Base-by-base conservation (phyloP, 2,888 invertebrate species). In the Notodonta ziczac region DNA sequence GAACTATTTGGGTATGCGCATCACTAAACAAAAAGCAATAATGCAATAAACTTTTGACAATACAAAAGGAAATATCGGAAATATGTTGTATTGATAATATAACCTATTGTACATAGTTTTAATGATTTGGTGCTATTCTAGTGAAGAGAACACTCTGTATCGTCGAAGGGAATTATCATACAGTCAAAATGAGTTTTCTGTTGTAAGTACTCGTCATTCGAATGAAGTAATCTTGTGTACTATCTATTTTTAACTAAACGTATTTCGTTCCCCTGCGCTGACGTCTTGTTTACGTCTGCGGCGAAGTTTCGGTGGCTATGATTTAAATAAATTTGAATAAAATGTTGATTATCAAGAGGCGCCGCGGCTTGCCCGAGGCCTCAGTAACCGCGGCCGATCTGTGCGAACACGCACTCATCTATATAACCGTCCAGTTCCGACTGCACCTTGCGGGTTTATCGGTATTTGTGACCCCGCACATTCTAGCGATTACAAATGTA, bases 121-220 rank as follows among this genome's bases (percentile, higher is more conserved):
- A 83, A 88, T 89, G 87, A 82, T 75, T 86, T 75, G 82, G 85
- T 89, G 86, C 82, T 86, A 81, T 77, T 72, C 69, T 73, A 74
- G 68, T 76, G 72, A 66, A 78, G 66, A 66, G 67, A 70, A 73
- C 76, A 76, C 50, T 75, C 74, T 67, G 74, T 64, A 69, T 65
- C 70, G 76, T 73, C 73, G 60, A 71, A 72, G 73, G 64, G 72
- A 69, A 71, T 68, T 72, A 75, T 56, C 66, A 69, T 71, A 69
- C 69, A 65, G 69, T 63, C 79, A 94, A 87, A 81, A 95, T 95
- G 95, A 95, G 95, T 89, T 95, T 95, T 88, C 90, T 95, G 80
- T 95, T 95, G 95, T 95, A 86, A 95, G 95, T 95, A 90, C 57
- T 61, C 50, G 35, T 66, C 14, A 14, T 50, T 10, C 54, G 58